phyloP scores from a whole-genome alignment of 2,113 vertebrate species.

The Australoheros scitulus region DNA sequence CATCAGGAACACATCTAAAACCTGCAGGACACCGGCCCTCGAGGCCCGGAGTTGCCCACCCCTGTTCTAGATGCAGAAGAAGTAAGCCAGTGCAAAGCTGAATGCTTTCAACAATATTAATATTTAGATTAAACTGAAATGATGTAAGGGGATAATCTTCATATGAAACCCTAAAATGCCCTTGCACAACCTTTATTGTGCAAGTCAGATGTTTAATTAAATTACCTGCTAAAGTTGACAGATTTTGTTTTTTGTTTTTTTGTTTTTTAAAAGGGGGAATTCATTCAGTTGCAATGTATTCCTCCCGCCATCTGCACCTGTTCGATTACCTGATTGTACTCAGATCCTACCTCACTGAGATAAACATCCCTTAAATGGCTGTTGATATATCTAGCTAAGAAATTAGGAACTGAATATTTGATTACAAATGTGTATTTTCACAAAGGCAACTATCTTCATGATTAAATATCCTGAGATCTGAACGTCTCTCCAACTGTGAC shows the following conservation, averaged over 20 bases:
- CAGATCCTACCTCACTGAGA: no score
- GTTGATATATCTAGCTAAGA: neutral
- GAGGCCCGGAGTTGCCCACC: no score
- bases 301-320: neutral
- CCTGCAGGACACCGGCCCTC: no score
- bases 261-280: neutral
- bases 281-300: neutral
- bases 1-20: no score
- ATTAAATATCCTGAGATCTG: neutral
- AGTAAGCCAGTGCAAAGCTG: neutral
- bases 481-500: neutral
- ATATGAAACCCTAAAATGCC: conserved; percentile 12
- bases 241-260: no score
- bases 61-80: neutral
- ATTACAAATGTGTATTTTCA: neutral
- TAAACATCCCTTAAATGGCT: no score
- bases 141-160: conserved; percentile 33
- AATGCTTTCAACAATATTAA: conserved; percentile 54
- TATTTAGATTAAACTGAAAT: conserved; percentile 32
- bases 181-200: neutral
- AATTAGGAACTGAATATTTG: neutral
- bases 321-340: neutral
- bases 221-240: neutral
- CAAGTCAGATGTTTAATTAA: neutral
- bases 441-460: neutral